Evolutionary conservation across 2,113 vertebrate species (phyloP).

Genomic region (Calidris pugnax): DNA sequence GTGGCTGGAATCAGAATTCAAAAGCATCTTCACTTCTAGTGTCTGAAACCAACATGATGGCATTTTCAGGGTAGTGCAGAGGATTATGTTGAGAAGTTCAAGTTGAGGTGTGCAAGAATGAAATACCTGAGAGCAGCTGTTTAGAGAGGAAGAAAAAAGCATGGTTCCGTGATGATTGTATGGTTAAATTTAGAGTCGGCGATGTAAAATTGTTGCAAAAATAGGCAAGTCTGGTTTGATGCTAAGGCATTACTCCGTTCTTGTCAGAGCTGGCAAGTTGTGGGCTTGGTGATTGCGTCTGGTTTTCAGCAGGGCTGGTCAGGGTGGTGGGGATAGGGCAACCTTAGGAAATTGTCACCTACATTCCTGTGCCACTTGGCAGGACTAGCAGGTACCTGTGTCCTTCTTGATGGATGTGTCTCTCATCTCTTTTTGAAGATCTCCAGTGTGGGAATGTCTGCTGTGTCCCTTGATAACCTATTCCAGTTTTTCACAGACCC

Average conservation of each 20-base stretch:
- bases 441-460: background rate
- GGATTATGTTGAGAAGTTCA: background rate
- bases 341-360: background rate
- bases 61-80: background rate
- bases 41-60: fast-evolving
- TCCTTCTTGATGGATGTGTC: background rate
- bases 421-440: background rate
- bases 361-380: fast-evolving
- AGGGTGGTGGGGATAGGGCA: background rate
- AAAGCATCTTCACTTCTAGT: background rate
- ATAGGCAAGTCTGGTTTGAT: background rate
- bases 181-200: background rate
- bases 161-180: fast-evolving
- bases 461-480: background rate
- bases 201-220: background rate
- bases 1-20: background rate
- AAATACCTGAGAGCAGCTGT: background rate
- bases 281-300: background rate
- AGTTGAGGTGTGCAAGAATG: background rate
- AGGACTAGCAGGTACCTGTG: background rate
- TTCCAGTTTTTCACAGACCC: background rate
- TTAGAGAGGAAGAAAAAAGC: background rate
- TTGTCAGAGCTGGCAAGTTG: background rate
- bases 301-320: background rate
- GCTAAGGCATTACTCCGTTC: background rate